Evolutionary conservation across 1,140 invertebrate species (phyloP).

Genomic region (Lamellibrachia luymesi): DNA sequence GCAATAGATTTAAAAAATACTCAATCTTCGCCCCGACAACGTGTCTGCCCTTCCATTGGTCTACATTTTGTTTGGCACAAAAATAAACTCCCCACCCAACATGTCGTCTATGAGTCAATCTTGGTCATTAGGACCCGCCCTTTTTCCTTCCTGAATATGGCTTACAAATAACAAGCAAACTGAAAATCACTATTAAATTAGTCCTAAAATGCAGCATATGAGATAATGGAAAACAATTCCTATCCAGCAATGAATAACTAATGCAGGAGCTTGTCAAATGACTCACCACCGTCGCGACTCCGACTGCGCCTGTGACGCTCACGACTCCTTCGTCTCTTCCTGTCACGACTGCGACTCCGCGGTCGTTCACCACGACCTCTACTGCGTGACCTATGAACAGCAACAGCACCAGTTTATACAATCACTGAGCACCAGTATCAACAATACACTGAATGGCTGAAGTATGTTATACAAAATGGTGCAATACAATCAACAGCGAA

Average conservation of each 20-base stretch:
- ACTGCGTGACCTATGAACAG: background rate
- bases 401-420: background rate
- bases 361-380: conserved; percentile 32
- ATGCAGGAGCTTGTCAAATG: background rate
- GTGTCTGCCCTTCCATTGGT: no score
- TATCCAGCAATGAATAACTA: background rate
- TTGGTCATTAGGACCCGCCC: no score
- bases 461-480: no score
- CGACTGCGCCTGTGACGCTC: background rate
- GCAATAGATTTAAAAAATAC: no score
- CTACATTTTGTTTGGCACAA: no score
- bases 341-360: conserved; percentile 37
- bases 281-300: background rate
- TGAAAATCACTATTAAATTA: background rate
- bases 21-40: no score
- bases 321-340: conserved; percentile 29
- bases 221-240: background rate
- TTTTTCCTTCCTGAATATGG: background rate
- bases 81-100: no score
- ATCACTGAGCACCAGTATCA: no score
- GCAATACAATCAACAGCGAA: no score
- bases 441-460: no score
- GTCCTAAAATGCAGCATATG: background rate
- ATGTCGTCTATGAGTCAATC: no score
- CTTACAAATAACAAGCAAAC: background rate